Base-by-base conservation (phyloP, 2,797 vertebrate species). In the Rousettus madagascariensis region DNA sequence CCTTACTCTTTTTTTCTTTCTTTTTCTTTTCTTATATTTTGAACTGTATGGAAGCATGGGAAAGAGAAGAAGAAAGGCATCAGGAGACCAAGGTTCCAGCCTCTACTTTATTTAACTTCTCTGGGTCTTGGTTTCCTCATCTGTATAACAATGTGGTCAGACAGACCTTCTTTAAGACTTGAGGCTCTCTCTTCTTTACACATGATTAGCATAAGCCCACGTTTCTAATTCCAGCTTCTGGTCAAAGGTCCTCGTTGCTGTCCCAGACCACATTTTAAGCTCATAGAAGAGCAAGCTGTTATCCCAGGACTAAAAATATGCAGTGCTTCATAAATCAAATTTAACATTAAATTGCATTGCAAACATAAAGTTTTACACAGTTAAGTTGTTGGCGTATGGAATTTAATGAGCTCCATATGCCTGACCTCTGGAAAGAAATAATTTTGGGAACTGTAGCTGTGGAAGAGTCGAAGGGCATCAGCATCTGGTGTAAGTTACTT, bases 321-420 rank as follows among this genome's bases (percentile, higher is more conserved):
- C n/a, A n/a, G 33, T 80, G 69, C 74, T 94, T 86, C 3, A 11
- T 95, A 97, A 95, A 96, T 96, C 72, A 97, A 95, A 85, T 43
- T 90, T 59, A 86, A 57, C 92, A 41, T 94, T 92, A 83, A 95
- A 72, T 63, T 61, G 83, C 79, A 89, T 26, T 53, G 85, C 80
- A 91, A 87, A 97, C 85, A 79, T 86, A 95, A 96, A 86, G 75
- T 92, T 94, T 96, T 91, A 96, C 94, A 95, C 71, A 57, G 91
- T 93, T 84, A 55, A 91, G 90, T 91, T 96, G 90, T 80, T 94
- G 82, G 95, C 38, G 49, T 74, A 51, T 69, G 74, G 78, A 55
- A 59, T 83, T 97, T 97, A 97, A 97, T 97, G 96, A 96, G 92
- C 94, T 97, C 97, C 96, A 96, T 86, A 95, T 97, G 97, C 61